These are phyloP conservation scores for Sebastes diploproa DNA, from an alignment of 2,797 vertebrate species.

Conservation along the genomic window DNA sequence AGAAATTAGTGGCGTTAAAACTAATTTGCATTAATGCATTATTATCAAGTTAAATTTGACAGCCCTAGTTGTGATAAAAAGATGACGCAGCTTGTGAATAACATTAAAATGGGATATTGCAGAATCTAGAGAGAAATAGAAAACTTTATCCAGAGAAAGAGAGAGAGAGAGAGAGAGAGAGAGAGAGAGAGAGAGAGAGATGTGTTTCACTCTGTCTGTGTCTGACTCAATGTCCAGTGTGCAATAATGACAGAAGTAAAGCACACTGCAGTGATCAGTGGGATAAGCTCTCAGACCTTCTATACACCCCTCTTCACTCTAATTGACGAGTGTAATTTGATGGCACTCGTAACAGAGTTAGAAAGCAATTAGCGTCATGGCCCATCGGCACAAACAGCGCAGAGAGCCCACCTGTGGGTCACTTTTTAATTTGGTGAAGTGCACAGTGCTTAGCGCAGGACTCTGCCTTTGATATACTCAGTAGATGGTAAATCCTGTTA, in stretches of 20 bases:
- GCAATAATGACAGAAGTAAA: slow-evolving; percentile 77
- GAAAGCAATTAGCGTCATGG: slow-evolving; percentile 86
- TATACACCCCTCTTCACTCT: slow-evolving; percentile 74
- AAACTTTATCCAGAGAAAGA: neutral
- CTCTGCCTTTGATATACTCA: slow-evolving; percentile 86
- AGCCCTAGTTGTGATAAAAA: neutral
- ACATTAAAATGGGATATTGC: neutral
- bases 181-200: neutral
- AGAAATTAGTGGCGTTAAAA: no score
- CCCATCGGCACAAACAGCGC: slow-evolving; percentile 77
- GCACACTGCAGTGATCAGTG: slow-evolving; percentile 71
- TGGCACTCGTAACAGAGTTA: slow-evolving; percentile 86
- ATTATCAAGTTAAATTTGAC: no score
- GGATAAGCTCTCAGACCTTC: slow-evolving; percentile 75
- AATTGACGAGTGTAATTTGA: slow-evolving; percentile 85
- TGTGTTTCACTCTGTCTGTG: slow-evolving; percentile 41
- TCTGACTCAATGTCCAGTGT: slow-evolving; percentile 66
- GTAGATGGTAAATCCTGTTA: slow-evolving; percentile 87
- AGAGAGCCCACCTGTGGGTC: slow-evolving; percentile 85
- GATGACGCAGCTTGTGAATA: neutral
- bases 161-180: neutral
- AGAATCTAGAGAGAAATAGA: neutral
- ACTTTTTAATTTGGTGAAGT: slow-evolving; percentile 89
- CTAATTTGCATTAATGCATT: no score
- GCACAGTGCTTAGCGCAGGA: slow-evolving; percentile 83